A percentile compares a stretch with the other conserved stretches of the same genome.
phyloP scores from a whole-genome alignment of 2,797 vertebrate genomes.

The Sebastes itinus region DNA sequence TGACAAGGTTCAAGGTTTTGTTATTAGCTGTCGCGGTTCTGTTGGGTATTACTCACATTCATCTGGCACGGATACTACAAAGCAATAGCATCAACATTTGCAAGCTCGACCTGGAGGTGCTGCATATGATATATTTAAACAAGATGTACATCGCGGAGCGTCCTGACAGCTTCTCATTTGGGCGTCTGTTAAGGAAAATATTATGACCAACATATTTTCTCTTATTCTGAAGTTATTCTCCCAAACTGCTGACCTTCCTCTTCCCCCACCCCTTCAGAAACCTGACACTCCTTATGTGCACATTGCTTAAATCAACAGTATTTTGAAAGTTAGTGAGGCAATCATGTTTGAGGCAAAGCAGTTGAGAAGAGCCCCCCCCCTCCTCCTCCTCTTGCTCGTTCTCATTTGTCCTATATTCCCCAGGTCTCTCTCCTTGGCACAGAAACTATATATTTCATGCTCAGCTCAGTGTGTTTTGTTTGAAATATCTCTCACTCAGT shows the following conservation, averaged over 20 bases:
- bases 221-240: constrained; percentile 52
- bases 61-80: constrained; percentile 44
- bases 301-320: constrained; percentile 78
- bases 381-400: constrained; percentile 22
- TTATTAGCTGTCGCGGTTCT: constrained; percentile 47
- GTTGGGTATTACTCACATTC: constrained; percentile 50
- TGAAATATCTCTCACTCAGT: constrained; percentile 60
- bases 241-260: constrained; percentile 59
- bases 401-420: constrained; percentile 68
- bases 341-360: constrained; percentile 70
- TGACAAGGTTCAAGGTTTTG: constrained; percentile 55
- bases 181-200: constrained; percentile 51
- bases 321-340: constrained; percentile 76
- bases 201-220: constrained; percentile 57
- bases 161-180: constrained; percentile 38
- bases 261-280: constrained; percentile 56
- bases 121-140: constrained; percentile 44
- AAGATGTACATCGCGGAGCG: not conserved
- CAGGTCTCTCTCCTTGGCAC: constrained; percentile 58
- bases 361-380: constrained; percentile 35
- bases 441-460: constrained; percentile 60
- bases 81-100: constrained; percentile 54
- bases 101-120: constrained; percentile 16
- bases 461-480: constrained; percentile 64
- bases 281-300: constrained; percentile 62